phyloP scores from a whole-genome alignment of 2,888 invertebrate species.

The Asteroscopus sphinx region DNA sequence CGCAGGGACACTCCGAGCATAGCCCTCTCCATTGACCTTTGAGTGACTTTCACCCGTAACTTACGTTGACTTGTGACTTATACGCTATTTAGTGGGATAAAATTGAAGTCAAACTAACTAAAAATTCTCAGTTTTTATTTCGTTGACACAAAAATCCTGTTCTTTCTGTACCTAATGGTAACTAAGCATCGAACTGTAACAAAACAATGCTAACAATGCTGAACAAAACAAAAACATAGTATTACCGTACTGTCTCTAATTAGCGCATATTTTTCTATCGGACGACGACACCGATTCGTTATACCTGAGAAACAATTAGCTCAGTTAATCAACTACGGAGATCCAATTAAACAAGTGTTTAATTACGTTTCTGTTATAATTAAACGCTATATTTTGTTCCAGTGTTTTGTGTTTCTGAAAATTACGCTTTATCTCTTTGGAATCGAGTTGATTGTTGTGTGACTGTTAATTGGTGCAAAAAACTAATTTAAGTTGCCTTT shows the following conservation, averaged over 20 bases:
- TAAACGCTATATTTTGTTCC: conserved; percentile 63
- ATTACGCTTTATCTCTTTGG: conserved; percentile 16
- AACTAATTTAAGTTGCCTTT: conserved; percentile 40
- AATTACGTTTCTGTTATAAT: conserved; percentile 78
- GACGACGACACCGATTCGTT: conserved; percentile 60
- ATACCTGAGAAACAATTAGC: conserved; percentile 69
- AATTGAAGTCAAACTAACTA: too few relatives aligned
- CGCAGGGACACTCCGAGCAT: too few relatives aligned
- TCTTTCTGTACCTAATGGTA: conserved; percentile 6
- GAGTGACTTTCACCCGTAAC: too few relatives aligned
- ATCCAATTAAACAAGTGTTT: conserved; percentile 76
- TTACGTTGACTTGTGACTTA: too few relatives aligned
- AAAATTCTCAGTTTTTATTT: conserved; percentile 3
- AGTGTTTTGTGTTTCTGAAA: conserved; percentile 9
- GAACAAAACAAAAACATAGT: conserved; percentile 32
- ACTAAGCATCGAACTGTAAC: conserved; percentile 19
- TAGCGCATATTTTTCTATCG: conserved; percentile 48
- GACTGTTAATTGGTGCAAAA: conserved; percentile 34
- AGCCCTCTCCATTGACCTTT: too few relatives aligned
- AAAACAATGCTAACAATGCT: conserved; percentile 34
- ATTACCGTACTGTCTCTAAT: conserved; percentile 55
- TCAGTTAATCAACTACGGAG: conserved; percentile 69
- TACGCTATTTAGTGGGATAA: too few relatives aligned
- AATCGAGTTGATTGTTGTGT: conserved; percentile 27
- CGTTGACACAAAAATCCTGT: conserved; percentile 15